Conservation (phyloP, 2,797 vertebrate species). For the Sebastiscus albofasciatus region DNA sequence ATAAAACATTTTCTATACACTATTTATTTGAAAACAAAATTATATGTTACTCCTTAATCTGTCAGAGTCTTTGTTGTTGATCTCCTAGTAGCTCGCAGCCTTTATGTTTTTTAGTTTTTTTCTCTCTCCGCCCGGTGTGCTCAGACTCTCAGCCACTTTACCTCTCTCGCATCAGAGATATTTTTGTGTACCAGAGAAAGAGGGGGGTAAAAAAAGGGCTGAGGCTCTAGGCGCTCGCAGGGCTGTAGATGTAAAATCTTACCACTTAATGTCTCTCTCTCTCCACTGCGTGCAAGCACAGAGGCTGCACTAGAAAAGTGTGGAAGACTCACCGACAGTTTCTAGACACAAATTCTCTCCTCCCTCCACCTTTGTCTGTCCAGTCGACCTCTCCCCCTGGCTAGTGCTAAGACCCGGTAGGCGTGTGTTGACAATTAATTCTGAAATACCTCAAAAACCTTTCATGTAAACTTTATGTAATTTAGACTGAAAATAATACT, state of each 20-base stretch:
- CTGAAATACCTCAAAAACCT: constrained; percentile 99
- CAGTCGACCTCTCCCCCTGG: constrained; percentile 79
- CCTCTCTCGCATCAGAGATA: constrained; percentile 81
- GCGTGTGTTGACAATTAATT: constrained; percentile 98
- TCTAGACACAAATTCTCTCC: constrained; percentile 67
- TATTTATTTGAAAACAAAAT: constrained; percentile 82
- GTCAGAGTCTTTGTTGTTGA: constrained; percentile 73
- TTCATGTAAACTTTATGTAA: constrained; percentile 99
- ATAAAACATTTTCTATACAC: constrained; percentile 82
- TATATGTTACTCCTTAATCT: constrained; percentile 76
- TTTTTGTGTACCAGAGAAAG: constrained; percentile 84
- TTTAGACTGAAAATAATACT: constrained; percentile 88
- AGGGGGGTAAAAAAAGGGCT: constrained; percentile 58
- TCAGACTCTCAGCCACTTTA: constrained; percentile 63
- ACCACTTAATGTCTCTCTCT: constrained; percentile 57
- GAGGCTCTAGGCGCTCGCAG: constrained; percentile 56
- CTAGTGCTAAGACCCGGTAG: constrained; percentile 85
- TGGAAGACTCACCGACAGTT: constrained; percentile 71
- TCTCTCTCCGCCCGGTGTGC: constrained; percentile 39
- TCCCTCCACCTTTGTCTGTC: constrained; percentile 67
- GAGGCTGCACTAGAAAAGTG: constrained; percentile 73
- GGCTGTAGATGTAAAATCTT: constrained; percentile 43
- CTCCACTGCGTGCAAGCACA: constrained; percentile 75
- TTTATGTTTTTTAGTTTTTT: constrained; percentile 11
- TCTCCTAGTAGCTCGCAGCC: constrained; percentile 64